phyloP scores from a whole-genome alignment of 2,888 invertebrate genomes.

The Physocephala rufipes region DNA sequence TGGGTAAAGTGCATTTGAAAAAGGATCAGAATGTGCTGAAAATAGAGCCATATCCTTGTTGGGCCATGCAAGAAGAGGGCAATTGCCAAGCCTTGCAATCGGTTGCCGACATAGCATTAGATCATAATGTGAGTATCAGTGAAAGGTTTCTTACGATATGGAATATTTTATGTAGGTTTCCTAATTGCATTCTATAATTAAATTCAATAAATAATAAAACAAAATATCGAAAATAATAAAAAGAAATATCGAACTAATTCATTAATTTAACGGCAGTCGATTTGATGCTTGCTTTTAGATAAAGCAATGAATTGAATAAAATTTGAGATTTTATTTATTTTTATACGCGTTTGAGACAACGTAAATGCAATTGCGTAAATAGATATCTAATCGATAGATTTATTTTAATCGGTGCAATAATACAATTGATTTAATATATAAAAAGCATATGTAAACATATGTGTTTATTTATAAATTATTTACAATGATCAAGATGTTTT shows the following conservation, averaged over 20 bases:
- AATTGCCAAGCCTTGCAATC: conserved; percentile 76
- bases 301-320: neutral
- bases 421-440: neutral
- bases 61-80: conserved; percentile 77
- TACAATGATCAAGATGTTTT: too few relatives aligned
- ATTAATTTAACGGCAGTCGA: neutral
- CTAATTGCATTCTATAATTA: neutral
- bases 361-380: neutral
- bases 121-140: conserved; percentile 66
- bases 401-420: too few relatives aligned
- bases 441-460: neutral
- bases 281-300: neutral
- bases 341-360: neutral
- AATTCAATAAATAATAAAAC: conserved; percentile 7
- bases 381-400: neutral
- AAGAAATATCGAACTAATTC: neutral
- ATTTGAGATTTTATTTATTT: neutral
- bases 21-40: conserved; percentile 67
- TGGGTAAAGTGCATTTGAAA: conserved; percentile 69
- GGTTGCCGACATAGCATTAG: conserved; percentile 73
- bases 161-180: neutral
- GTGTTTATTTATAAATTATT: too few relatives aligned
- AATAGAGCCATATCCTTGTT: conserved; percentile 73
- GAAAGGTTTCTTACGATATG: too few relatives aligned
- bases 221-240: neutral